Evolutionary conservation across 2,888 invertebrate genomes (phyloP), one percentile per base, ranked within the genome.

Genomic region (Orgyia antiqua): DNA sequence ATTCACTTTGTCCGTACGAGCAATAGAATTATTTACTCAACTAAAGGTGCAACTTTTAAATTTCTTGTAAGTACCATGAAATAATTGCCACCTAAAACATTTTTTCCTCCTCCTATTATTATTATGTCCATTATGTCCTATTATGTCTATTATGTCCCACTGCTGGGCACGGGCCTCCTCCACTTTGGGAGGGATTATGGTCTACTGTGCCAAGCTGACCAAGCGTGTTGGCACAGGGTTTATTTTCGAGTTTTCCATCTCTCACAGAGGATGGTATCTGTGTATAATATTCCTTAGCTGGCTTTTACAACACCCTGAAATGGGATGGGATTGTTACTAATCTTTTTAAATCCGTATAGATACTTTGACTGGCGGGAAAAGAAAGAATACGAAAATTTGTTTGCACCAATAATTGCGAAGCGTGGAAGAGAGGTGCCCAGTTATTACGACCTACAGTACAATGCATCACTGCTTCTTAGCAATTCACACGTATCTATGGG

Each of bases 391-490:
- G 37, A 24, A 1, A 15, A 10, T 9, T 9, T 18, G 9, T 6
- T 34, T 2, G 26, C 27, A 7, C 30, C 34, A 11, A 9, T 30
- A 6, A 9, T 51, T 8, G 21, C 13, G 1, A 45, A 41, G 8
- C 40, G 48, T 26, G 49, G 51, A 9, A 20, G 29, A 9, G 27
- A 30, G 3, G 36, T 51, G 3, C 57, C 52, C 7, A 27, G 39
- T 1, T 57, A 51, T 9, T 31, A 50, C 5, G 43, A 48, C 0
- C n/a, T 58, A 2, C 34, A 35, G 19, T 51, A 42, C 19, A 62
- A 60, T 13, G 51, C 39, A 1, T 58, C 62, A 1, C 24, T 64
- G 2, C 13, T 55, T 17, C 23, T 62, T 3, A 46, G 45, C 5
- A 62, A 62, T 17, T 36, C 36, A 1, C 42, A 43, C 25, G 31